A percentile compares a stretch with the other conserved stretches of the same genome.
phyloP scores from a whole-genome alignment of 2,888 invertebrate genomes.

The Conistra vaccinii region DNA sequence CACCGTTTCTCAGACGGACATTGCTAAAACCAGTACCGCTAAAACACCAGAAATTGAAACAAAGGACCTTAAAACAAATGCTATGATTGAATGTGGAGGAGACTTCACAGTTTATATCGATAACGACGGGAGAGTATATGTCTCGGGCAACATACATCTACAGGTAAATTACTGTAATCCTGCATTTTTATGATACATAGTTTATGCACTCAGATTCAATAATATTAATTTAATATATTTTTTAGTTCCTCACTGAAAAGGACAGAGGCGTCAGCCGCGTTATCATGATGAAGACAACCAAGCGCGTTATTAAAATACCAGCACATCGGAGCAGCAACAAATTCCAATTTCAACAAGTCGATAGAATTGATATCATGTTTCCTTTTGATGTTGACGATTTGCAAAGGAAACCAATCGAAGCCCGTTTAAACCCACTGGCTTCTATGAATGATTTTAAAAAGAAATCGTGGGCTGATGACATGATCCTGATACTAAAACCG shows the following conservation, averaged over 20 bases:
- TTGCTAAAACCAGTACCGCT: slow-evolving; percentile 69
- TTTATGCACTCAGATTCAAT: background rate
- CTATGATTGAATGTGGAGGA: slow-evolving; percentile 92
- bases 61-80: slow-evolving; percentile 73
- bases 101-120: slow-evolving; percentile 94
- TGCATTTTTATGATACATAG: no score
- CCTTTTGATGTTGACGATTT: slow-evolving; percentile 81
- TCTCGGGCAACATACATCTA: slow-evolving; percentile 93
- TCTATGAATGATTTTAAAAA: slow-evolving; percentile 81
- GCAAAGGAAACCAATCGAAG: slow-evolving; percentile 79
- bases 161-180: slow-evolving; percentile 72
- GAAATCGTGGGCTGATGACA: slow-evolving; percentile 84
- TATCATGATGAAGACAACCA: slow-evolving; percentile 93
- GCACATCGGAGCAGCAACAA: slow-evolving; percentile 82
- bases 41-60: slow-evolving; percentile 75
- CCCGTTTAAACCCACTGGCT: slow-evolving; percentile 78
- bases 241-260: slow-evolving; percentile 91
- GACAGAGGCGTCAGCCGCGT: slow-evolving; percentile 91
- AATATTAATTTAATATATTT: slow-evolving; percentile 67
- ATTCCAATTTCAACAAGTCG: slow-evolving; percentile 83
- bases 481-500: slow-evolving; percentile 80
- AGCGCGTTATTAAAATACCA: slow-evolving; percentile 93
- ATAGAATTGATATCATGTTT: slow-evolving; percentile 85
- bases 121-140: slow-evolving; percentile 92
- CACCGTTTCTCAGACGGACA: slow-evolving; percentile 77